A percentile compares a stretch with the other conserved stretches of the same genome.
phyloP scores from a whole-genome alignment of 2,113 vertebrate genomes.

The Caretta caretta region DNA sequence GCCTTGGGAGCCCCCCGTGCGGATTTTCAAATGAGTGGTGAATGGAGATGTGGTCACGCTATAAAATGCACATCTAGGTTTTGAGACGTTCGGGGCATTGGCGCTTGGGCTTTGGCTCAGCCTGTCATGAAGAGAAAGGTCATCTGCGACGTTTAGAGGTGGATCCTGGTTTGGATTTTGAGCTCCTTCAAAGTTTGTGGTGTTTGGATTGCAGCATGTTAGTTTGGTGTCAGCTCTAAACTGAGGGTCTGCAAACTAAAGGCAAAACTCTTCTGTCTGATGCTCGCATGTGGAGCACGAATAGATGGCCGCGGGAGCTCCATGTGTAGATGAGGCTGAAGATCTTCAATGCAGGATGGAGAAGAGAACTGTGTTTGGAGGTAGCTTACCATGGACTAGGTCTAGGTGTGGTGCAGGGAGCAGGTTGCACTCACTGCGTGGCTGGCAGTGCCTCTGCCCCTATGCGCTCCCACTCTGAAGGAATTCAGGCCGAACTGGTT shows the following conservation, averaged over 20 bases:
- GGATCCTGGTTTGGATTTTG: background rate
- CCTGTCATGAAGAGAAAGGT: background rate
- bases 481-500: background rate
- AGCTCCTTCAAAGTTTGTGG: background rate
- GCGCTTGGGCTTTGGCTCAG: background rate
- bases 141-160: background rate
- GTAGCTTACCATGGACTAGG: fast-evolving
- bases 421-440: background rate
- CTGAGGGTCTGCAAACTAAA: background rate
- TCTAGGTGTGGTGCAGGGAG: fast-evolving
- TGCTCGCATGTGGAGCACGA: too few relatives aligned
- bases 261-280: background rate
- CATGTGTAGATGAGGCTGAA: background rate
- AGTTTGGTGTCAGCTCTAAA: background rate
- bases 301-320: too few relatives aligned
- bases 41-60: background rate
- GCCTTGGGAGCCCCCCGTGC: background rate
- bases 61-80: background rate
- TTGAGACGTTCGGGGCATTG: background rate
- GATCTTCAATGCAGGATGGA: background rate
- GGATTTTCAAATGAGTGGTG: background rate
- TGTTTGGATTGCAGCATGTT: background rate
- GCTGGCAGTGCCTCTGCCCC: background rate
- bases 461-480: fast-evolving
- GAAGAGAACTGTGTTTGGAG: background rate